Evolutionary conservation across 2,113 vertebrate genomes (phyloP).

Genomic region (Urocolius indicus): DNA sequence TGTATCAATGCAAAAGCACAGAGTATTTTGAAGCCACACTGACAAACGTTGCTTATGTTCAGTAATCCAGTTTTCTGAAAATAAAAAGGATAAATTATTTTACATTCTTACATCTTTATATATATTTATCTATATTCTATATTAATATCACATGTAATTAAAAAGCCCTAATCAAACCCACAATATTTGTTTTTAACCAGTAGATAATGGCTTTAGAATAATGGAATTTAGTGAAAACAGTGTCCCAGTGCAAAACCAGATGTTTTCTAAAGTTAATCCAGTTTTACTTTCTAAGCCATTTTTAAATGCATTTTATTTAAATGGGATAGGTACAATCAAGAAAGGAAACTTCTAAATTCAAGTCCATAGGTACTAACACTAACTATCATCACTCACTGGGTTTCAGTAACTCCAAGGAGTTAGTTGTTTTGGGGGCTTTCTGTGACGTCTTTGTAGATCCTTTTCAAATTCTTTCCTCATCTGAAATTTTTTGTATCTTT

Average conservation of each 20-base stretch:
- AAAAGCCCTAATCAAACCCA: neutral
- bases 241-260: neutral
- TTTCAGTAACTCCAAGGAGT: neutral
- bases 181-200: neutral
- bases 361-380: neutral
- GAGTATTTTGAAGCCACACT: neutral
- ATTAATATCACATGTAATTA: neutral
- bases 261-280: neutral
- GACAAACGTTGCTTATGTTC: neutral
- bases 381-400: neutral
- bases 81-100: neutral
- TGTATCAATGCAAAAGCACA: neutral
- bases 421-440: conserved; percentile 33
- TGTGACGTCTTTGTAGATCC: conserved; percentile 52
- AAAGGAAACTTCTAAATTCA: neutral
- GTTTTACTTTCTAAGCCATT: neutral
- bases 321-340: neutral
- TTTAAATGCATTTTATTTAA: neutral
- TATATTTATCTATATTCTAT: no score
- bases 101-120: no score
- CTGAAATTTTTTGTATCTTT: conserved; percentile 85
- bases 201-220: neutral
- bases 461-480: conserved; percentile 79
- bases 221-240: neutral
- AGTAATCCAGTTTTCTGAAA: neutral